Base-by-base conservation (phyloP, 1,140 invertebrate species). In the Drosophila insularis region DNA sequence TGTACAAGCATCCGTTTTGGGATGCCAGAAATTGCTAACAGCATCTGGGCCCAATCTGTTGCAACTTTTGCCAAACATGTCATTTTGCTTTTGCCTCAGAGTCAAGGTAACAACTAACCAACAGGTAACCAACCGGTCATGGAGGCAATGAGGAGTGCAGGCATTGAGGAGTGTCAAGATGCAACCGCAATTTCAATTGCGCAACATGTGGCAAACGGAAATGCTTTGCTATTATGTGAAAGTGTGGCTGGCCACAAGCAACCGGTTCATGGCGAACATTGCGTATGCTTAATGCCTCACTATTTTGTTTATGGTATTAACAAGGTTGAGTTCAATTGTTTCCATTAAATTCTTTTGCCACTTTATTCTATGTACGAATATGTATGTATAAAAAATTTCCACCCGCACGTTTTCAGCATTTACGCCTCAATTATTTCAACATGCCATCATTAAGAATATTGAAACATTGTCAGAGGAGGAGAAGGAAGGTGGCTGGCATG, bases 181-280 rank as follows among this genome's bases (percentile, higher is more conserved):
- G 79, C 79, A 81, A 87, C 74, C 32, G 63, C 71, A 71, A 50
- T 21, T 54, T 66, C 37, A 63, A 73, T 87, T 78, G 79, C 69
- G 79, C 82, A 85, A 85, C 54, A 46, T 35, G 43, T 74, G 71
- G 71, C 71, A 58, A 82, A 62, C 82, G 82, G 82, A 86, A 87
- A 82, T 82, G 79, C 82, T 75, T 71, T 67, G 68, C 54, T 50
- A 50, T 50, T 50, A 73, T 89, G 82, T 87, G 82, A 87, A 89
- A 89, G 82, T 86, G 71, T 68, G 61, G 69, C 68, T 19, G 39
- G 58, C 58, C 31, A 17, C 40, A 46, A n/a, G n/a, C 37, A 80
- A 85, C 81, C 81, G 81, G 81, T 84, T 86, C 19, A 54, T 50
- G 46, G 39, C 35, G 13, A 56, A 65, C 67, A 27, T 68, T 75